Evolutionary conservation across 2,113 vertebrate species (phyloP).

Genomic region (Neotragus pygmaeus): DNA sequence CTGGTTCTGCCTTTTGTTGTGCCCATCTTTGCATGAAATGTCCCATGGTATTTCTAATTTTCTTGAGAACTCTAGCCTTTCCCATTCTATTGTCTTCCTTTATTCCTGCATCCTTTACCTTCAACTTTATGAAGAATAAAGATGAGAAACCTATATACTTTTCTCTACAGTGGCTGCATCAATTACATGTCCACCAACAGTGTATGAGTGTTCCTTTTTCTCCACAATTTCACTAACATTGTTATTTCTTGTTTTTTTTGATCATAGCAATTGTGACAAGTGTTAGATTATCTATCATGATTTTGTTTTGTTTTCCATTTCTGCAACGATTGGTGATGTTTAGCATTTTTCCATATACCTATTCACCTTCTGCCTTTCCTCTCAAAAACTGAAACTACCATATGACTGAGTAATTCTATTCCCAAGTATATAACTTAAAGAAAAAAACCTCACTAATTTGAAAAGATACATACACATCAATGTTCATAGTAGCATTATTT

Average conservation of each 20-base stretch:
- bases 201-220: neutral
- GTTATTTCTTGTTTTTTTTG: neutral
- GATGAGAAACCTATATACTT: neutral
- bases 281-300: neutral
- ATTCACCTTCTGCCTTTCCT: neutral
- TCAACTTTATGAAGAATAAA: neutral
- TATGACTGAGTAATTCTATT: neutral
- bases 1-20: neutral
- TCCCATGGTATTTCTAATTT: neutral
- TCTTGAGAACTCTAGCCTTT: neutral
- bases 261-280: neutral
- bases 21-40: neutral
- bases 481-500: neutral
- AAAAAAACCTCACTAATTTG: neutral
- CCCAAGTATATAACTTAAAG: neutral
- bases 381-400: neutral
- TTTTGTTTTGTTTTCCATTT: neutral
- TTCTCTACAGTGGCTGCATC: neutral
- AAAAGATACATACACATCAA: neutral
- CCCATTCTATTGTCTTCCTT: neutral
- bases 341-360: neutral
- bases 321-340: neutral
- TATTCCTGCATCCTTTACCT: neutral
- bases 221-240: neutral
- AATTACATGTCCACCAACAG: neutral